These are phyloP conservation scores for Cecidostiba fungosa DNA, from an alignment of 2,888 invertebrate species.

Conservation along the genomic window DNA sequence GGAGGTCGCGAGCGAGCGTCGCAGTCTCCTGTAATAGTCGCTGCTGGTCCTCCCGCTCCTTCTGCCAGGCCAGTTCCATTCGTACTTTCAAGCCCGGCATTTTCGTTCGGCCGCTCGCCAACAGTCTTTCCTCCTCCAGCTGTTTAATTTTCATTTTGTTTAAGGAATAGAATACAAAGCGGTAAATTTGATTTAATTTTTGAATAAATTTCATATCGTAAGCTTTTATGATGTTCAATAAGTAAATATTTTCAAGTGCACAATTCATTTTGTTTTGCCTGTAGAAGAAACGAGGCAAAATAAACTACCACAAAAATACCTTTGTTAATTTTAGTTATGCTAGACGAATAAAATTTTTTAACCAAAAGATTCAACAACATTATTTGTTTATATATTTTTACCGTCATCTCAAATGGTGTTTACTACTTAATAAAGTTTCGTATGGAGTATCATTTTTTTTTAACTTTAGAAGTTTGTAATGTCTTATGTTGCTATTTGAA, in stretches of 20 bases:
- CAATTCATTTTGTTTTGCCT: too few species aligned
- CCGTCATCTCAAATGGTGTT: too few species aligned
- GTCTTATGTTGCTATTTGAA: neutral
- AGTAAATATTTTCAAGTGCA: too few species aligned
- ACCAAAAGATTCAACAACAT: neutral
- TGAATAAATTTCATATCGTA: too few species aligned
- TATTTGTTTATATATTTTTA: too few species aligned
- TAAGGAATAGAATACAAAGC: neutral
- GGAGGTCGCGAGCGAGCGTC: constrained; percentile 91
- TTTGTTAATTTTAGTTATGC: too few species aligned
- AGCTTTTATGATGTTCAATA: too few species aligned
- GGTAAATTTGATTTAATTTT: too few species aligned
- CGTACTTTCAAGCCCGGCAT: constrained; percentile 92
- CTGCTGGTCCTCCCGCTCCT: constrained; percentile 95
- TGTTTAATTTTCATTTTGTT: constrained; percentile 71
- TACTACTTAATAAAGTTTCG: too few species aligned
- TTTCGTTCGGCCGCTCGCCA: constrained; percentile 91
- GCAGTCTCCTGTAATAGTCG: constrained; percentile 94
- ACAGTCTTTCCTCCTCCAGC: constrained; percentile 93
- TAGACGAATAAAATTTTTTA: too few species aligned
- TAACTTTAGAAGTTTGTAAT: neutral
- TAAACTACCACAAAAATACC: too few species aligned
- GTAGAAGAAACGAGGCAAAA: too few species aligned
- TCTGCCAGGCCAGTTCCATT: constrained; percentile 96
- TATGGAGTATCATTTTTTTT: neutral